These are phyloP conservation scores for Mastacembelus armatus DNA, from an alignment of 2,797 vertebrate species.

Conservation along the genomic window DNA sequence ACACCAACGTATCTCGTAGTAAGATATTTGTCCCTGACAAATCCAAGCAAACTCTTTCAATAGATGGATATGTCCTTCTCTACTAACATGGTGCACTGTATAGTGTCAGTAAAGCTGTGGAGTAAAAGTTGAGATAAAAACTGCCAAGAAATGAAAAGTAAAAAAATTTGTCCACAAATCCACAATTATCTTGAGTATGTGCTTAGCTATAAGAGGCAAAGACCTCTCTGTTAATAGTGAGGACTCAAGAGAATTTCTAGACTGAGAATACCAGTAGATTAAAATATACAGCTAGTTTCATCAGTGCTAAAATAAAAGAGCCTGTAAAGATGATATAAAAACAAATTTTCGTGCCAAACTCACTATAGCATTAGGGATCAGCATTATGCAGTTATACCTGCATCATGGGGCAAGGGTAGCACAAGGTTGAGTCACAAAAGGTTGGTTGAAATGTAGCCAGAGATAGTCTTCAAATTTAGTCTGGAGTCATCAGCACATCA, in stretches of 20 bases:
- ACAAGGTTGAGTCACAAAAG: constrained; percentile 9
- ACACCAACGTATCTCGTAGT: constrained; percentile 30
- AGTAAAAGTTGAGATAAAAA: constrained; percentile 1
- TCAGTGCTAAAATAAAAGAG: no score
- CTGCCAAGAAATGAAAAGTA: neutral
- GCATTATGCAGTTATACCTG: no score
- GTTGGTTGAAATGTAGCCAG: constrained; percentile 21
- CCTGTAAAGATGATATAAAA: no score
- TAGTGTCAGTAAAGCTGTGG: constrained; percentile 6
- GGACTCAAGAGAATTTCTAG: no score
- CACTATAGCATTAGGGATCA: no score
- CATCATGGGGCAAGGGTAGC: no score
- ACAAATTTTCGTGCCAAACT: no score
- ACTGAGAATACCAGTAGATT: no score
- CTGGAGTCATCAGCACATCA: constrained; percentile 16
- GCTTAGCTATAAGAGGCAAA: no score
- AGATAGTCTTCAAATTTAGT: constrained; percentile 17
- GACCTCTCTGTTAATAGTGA: no score
- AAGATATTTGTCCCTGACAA: constrained; percentile 16
- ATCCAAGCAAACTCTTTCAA: constrained; percentile 19
- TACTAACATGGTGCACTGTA: neutral
- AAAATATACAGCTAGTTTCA: no score
- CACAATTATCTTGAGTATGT: neutral
- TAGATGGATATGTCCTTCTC: neutral
- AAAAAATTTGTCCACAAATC: neutral